These are phyloP conservation scores for Coccyzus lansbergi DNA, from an alignment of 2,797 vertebrate genomes.

Conservation along the genomic window DNA sequence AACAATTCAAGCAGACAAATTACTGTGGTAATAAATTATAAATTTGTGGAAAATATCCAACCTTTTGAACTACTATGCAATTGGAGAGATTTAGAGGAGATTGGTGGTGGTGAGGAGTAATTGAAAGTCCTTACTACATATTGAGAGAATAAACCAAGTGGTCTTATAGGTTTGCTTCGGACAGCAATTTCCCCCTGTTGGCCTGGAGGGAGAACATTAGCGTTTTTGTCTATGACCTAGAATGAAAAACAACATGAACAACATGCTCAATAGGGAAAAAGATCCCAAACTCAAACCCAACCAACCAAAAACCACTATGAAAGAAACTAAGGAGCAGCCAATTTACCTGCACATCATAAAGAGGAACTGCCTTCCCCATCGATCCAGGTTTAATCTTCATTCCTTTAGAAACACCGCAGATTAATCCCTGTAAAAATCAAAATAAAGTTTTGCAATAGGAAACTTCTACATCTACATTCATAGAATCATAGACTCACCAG, in stretches of 20 bases:
- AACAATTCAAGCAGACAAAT: neutral
- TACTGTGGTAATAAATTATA: neutral
- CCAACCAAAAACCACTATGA: neutral
- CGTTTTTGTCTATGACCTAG: constrained; percentile 82
- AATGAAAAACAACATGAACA: neutral
- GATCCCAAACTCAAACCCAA: neutral
- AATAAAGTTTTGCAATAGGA: neutral
- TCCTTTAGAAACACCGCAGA: constrained; percentile 79
- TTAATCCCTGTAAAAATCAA: constrained; percentile 73
- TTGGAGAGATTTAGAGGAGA: neutral
- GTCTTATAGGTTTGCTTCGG: constrained; percentile 80
- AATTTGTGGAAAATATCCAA: neutral
- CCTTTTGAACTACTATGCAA: neutral
- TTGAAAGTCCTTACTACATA: constrained; percentile 76
- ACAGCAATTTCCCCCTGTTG: constrained; percentile 82
- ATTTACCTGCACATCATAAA: constrained; percentile 84
- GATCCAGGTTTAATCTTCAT: constrained; percentile 83
- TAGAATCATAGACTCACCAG: too few species aligned
- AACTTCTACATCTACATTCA: neutral
- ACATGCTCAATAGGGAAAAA: neutral
- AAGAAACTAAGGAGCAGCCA: neutral
- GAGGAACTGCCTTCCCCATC: constrained; percentile 80
- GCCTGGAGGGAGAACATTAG: constrained; percentile 74
- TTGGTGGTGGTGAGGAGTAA: neutral
- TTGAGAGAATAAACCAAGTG: constrained; percentile 81